These are phyloP conservation scores for Petrosia ficiformis DNA, from an alignment of 37 sponge, comb jelly and placozoan genomes.

Conservation along the genomic window DNA sequence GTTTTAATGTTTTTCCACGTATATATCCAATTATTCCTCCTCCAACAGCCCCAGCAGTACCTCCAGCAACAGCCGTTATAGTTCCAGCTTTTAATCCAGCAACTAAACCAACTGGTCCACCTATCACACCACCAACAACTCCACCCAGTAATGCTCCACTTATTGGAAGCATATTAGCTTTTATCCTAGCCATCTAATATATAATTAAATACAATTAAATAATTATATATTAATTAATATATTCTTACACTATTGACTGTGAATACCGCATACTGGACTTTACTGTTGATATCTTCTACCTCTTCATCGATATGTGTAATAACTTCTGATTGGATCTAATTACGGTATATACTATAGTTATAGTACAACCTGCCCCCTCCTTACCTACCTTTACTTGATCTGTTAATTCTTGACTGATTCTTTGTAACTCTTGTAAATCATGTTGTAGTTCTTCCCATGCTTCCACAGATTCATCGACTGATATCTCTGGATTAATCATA, in stretches of 20 bases:
- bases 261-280: too few relatives aligned
- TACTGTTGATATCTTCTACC: too few relatives aligned
- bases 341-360: too few relatives aligned
- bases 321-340: too few relatives aligned
- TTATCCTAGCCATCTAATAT: neutral
- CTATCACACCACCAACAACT: slow-evolving; percentile 61
- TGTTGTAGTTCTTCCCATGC: neutral
- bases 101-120: slow-evolving; percentile 70
- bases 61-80: slow-evolving; percentile 35
- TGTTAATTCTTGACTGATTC: neutral
- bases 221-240: too few relatives aligned
- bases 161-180: slow-evolving; percentile 49
- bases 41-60: slow-evolving; percentile 51
- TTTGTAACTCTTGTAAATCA: neutral
- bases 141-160: slow-evolving; percentile 74
- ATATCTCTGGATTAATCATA: neutral
- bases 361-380: too few relatives aligned
- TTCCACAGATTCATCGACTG: neutral
- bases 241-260: too few relatives aligned
- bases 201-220: neutral
- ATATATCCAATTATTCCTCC: slow-evolving; percentile 47
- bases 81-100: slow-evolving; percentile 54
- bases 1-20: neutral
- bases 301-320: too few relatives aligned
- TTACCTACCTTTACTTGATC: neutral